Evolutionary conservation across 2,888 invertebrate species (phyloP).

Genomic region (Nasonia oneida): DNA sequence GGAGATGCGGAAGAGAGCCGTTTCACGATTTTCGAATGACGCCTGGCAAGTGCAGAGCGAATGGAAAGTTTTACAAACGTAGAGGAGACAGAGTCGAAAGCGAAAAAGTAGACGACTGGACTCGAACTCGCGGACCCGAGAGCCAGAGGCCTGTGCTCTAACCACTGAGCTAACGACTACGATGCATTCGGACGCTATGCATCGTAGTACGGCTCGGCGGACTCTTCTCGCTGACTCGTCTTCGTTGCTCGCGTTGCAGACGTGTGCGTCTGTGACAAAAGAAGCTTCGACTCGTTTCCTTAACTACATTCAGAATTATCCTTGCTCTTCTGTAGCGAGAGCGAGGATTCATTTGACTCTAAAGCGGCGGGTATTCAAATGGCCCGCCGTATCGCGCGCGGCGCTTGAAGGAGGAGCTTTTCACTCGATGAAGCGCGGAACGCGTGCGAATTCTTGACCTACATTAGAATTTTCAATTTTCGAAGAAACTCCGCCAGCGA

Average conservation of each 20-base stretch:
- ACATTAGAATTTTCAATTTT: slow-evolving; percentile 54
- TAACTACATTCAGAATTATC: neutral
- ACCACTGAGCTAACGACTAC: no score
- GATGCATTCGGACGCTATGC: no score
- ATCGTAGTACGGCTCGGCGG: no score
- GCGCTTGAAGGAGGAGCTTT: neutral
- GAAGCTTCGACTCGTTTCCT: neutral
- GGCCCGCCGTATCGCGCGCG: neutral
- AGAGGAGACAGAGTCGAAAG: no score
- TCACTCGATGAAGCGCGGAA: slow-evolving; percentile 24
- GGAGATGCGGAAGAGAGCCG: no score
- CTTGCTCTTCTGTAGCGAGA: neutral
- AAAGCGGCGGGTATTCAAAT: slow-evolving; percentile 9
- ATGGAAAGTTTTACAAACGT: neutral
- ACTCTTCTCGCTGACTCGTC: no score
- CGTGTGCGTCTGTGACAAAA: no score
- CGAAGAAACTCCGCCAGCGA: neutral
- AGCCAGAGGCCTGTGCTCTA: no score
- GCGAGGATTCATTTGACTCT: neutral
- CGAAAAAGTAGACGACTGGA: no score
- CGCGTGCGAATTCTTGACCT: slow-evolving; percentile 37
- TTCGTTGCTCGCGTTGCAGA: no score
- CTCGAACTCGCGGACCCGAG: no score
- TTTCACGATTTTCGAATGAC: neutral
- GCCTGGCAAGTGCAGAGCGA: neutral